Evolutionary conservation across 2,888 invertebrate species (phyloP), one percentile per base, ranked within the genome.

Genomic region (Caenorhabditis parvicauda): DNA sequence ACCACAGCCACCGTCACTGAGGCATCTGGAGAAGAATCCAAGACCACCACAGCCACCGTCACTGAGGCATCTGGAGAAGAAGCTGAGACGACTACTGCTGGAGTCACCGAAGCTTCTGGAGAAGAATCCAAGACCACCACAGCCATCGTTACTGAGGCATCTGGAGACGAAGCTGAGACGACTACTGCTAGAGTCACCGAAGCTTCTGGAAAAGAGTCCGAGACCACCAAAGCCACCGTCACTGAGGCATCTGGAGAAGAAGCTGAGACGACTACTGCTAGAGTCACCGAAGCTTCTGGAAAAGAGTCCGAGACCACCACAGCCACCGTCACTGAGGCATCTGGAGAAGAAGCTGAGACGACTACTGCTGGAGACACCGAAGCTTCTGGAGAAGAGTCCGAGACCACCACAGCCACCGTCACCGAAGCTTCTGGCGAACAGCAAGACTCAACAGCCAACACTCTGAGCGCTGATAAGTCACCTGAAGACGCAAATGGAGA

Each of bases 351-450:
- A 14, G n/a, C 5, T 7, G 28, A 17, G 12, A 41, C 43, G 21
- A 52, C 12, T 12, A 41, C 45, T 3, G 25, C 43, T 27, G 54
- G 38, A 25, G 41, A 37, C 38, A 42, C 53, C 24, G 45, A 24
- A 32, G 59, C 54, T 32, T 4, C 29, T 9, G 32, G 28, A 27
- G 7, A n/a, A n/a, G n/a, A n/a, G n/a, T n/a, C n/a, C n/a, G n/a
- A n/a, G n/a, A n/a, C n/a, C n/a, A n/a, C n/a, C n/a, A n/a, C 55
- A 27, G 38, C 37, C 19, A 22, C 44, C 9, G 46, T 25, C 3
- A n/a, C 54, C 21, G 62, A 39, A 45, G 37, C 51, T 14, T 28
- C 42, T 42, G 46, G 29, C 14, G 52, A 59, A 37, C 19, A 35
- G 14, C 46, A 54, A 22, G 46, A 27, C 24, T 27, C 42, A 48